These are phyloP conservation scores for Eupithecia vulgata DNA, from an alignment of 2,888 invertebrate species.

Conservation along the genomic window DNA sequence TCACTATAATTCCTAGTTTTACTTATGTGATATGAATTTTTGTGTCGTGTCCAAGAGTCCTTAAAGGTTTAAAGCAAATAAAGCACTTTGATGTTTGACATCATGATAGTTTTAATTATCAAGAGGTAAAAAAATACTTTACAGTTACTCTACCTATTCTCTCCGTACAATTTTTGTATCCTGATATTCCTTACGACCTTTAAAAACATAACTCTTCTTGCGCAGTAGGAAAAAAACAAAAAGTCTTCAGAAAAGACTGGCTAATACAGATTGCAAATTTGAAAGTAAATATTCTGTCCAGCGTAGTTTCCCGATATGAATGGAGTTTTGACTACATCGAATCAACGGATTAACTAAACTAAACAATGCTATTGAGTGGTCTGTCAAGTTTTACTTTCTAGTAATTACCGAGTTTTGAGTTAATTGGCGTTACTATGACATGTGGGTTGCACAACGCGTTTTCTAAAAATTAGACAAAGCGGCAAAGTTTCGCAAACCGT, in stretches of 20 bases:
- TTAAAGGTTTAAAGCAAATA: no score
- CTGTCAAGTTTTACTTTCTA: constrained; percentile 63
- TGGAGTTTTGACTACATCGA: constrained; percentile 31
- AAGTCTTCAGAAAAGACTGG: neutral
- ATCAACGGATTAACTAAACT: constrained; percentile 48
- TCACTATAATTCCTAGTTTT: no score
- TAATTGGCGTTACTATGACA: constrained; percentile 58
- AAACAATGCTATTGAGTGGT: constrained; percentile 53
- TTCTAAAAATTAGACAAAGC: constrained; percentile 49
- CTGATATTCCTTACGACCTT: no score
- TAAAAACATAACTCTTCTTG: no score
- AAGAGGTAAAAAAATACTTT: no score
- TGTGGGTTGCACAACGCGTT: constrained; percentile 60
- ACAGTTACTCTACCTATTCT: no score
- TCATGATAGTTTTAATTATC: no score
- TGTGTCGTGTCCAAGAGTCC: no score
- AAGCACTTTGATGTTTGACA: no score
- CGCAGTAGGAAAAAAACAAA: neutral
- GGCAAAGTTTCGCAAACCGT: constrained; percentile 7
- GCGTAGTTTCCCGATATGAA: constrained; percentile 5
- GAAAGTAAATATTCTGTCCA: neutral
- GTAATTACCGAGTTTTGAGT: constrained; percentile 52
- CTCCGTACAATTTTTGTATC: no score
- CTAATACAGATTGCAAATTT: neutral
- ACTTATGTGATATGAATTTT: no score